Conservation (phyloP, 2,797 vertebrate genomes). For the Peromyscus attwateri region DNA sequence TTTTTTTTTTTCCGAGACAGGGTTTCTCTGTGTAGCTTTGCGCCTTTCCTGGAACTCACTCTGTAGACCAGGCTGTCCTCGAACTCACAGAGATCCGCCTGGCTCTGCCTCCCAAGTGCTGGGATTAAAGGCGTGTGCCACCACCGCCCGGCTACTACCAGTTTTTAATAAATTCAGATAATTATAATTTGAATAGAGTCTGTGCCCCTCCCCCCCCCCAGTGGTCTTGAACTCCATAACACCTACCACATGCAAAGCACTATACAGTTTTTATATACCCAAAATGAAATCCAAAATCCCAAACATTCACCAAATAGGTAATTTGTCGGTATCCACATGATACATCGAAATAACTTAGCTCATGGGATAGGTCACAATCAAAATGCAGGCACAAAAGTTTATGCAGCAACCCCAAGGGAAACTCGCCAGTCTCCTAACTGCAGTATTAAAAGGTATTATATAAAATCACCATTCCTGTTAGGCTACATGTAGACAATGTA, state of each 20-base stretch:
- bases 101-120: too few relatives aligned
- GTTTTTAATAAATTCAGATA: background rate
- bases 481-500: background rate
- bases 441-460: background rate
- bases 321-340: background rate
- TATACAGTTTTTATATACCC: background rate
- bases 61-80: too few relatives aligned
- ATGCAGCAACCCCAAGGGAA: background rate
- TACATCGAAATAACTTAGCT: background rate
- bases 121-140: too few relatives aligned
- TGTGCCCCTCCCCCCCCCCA: background rate
- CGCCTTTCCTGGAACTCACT: too few relatives aligned
- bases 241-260: conserved; percentile 34
- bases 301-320: background rate
- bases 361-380: background rate
- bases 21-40: too few relatives aligned
- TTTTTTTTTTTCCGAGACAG: too few relatives aligned
- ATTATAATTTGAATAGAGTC: background rate
- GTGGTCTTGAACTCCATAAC: background rate
- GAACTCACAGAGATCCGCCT: too few relatives aligned
- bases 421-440: background rate
- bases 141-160: too few relatives aligned
- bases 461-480: background rate
- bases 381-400: background rate
- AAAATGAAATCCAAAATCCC: background rate